phyloP scores from a whole-genome alignment of 1,140 invertebrate genomes.

The Drosophila burlai region DNA sequence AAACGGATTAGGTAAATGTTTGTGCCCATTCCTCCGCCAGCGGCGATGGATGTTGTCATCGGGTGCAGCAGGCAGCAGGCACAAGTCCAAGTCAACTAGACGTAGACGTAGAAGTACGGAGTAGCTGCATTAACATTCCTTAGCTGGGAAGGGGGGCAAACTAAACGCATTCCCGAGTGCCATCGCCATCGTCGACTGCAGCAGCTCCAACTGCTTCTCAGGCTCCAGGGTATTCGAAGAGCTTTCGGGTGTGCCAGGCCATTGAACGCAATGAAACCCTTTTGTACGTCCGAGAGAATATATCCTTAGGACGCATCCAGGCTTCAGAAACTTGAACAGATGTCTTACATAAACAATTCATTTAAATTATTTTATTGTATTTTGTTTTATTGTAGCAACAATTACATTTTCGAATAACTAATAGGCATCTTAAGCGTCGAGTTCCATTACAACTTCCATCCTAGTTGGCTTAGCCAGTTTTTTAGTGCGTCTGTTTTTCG shows the following conservation, averaged over 20 bases:
- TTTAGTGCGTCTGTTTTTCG: conserved; percentile 52
- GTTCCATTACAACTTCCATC: not conserved
- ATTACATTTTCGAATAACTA: too few species aligned
- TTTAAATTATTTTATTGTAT: too few species aligned
- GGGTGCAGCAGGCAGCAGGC: conserved; percentile 16
- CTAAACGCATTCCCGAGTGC: conserved; percentile 77
- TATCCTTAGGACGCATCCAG: not conserved
- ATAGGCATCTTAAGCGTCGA: not conserved
- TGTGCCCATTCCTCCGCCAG: conserved; percentile 61
- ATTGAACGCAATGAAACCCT: not conserved
- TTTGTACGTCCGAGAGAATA: not conserved
- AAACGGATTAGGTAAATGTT: conserved; percentile 81
- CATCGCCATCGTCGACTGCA: conserved; percentile 30
- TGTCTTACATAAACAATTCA: not conserved
- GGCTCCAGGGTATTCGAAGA: conserved; percentile 9
- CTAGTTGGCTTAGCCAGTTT: conserved; percentile 21
- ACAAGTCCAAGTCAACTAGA: conserved; percentile 2
- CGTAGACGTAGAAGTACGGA: conserved; percentile 6
- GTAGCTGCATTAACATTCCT: conserved; percentile 75
- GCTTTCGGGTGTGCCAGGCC: not conserved
- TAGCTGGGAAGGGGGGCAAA: conserved; percentile 21
- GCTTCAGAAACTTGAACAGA: not conserved
- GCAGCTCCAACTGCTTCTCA: conserved; percentile 43
- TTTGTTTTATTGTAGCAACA: not conserved
- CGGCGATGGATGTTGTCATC: conserved; percentile 48